Evolutionary conservation across 2,888 invertebrate genomes (phyloP).

Genomic region (Hypomecis punctinalis): DNA sequence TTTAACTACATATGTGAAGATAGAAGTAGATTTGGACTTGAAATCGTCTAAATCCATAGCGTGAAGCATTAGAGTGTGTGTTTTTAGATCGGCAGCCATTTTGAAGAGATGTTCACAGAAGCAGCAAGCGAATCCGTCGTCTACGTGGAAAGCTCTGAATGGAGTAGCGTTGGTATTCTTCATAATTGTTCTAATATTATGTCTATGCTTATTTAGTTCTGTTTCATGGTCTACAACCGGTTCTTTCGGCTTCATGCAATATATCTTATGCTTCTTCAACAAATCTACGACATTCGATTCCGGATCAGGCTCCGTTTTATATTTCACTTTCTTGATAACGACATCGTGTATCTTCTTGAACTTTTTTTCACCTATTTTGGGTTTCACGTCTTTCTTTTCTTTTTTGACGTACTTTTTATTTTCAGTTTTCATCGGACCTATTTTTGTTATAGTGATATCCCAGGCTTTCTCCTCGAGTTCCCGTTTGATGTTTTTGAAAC

Average conservation of each 20-base stretch:
- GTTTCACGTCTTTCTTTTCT: conserved; percentile 10
- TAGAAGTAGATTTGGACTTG: conserved; percentile 30
- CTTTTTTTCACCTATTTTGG: background rate
- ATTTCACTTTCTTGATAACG: conserved; percentile 10
- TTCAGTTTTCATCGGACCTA: conserved; percentile 9
- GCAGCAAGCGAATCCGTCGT: conserved; percentile 57
- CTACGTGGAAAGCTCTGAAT: conserved; percentile 48
- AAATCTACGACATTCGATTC: conserved; percentile 1
- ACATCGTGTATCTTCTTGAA: conserved; percentile 9
- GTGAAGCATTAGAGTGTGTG: conserved; percentile 50
- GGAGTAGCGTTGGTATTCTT: conserved; percentile 57
- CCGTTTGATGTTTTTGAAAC: conserved; percentile 27
- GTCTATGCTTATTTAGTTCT: conserved; percentile 38
- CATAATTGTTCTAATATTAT: conserved; percentile 49
- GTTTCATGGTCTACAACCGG: conserved; percentile 10
- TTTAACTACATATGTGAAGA: conserved; percentile 50
- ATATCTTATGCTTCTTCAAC: conserved; percentile 13
- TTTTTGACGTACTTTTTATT: conserved; percentile 9
- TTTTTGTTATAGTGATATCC: conserved; percentile 22
- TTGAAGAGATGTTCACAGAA: conserved; percentile 55
- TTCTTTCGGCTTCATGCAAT: conserved; percentile 17
- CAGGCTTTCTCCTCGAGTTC: conserved; percentile 22
- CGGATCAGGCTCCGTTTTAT: background rate
- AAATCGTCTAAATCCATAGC: conserved; percentile 15
- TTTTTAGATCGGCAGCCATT: conserved; percentile 56